Evolutionary conservation across 2,888 invertebrate genomes (phyloP).

Genomic region (Sesia apiformis): DNA sequence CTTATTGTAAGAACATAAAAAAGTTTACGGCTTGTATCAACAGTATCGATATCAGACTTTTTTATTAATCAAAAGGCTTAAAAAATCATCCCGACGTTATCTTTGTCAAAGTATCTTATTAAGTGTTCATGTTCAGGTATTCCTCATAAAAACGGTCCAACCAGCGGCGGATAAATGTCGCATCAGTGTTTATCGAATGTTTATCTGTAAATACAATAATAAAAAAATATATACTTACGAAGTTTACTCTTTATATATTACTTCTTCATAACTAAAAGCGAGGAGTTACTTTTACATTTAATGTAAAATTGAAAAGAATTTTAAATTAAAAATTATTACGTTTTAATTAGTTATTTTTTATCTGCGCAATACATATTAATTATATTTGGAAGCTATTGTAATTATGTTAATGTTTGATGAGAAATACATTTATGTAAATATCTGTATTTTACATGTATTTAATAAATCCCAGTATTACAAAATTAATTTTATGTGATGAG

Average conservation of each 20-base stretch:
- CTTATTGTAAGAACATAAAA: no score
- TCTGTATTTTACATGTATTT: no score
- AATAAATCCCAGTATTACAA: no score
- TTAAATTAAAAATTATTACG: no score
- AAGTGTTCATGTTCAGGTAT: conserved; percentile 25
- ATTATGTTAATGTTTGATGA: no score
- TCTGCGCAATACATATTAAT: no score
- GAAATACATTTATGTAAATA: no score
- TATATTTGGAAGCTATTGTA: no score
- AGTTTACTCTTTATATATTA: not conserved
- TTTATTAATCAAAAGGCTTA: not conserved
- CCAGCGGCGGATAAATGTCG: conserved; percentile 25
- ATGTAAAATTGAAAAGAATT: no score
- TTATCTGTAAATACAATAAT: conserved; percentile 20
- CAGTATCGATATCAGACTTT: not conserved
- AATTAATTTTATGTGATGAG: no score
- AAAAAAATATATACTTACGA: not conserved
- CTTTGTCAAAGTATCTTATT: conserved; percentile 29
- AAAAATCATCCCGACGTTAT: conserved; percentile 16
- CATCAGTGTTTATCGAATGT: conserved; percentile 29
- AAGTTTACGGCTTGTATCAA: not conserved
- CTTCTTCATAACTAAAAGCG: conserved; percentile 4
- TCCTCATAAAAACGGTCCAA: conserved; percentile 30
- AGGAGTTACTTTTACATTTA: no score
- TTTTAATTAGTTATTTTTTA: no score